Evolutionary conservation across 1,140 invertebrate genomes (phyloP), one percentile per base, ranked within the genome.

Genomic region (Scylla paramamosain): DNA sequence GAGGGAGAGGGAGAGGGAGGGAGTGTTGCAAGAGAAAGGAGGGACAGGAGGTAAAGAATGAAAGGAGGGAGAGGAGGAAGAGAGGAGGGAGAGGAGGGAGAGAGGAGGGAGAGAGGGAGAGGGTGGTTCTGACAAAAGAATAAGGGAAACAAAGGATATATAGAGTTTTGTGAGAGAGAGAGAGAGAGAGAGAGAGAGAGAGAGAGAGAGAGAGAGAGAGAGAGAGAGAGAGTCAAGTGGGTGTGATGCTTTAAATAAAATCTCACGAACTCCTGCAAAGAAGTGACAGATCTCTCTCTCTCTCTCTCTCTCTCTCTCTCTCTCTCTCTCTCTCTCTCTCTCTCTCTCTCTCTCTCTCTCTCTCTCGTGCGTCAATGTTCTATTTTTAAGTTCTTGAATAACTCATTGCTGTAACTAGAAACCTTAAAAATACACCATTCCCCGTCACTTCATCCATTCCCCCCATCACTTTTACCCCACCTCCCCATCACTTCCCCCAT

Each of bases 301-400:
- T 39, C 88, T 10, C 88, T 90, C 88, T 90, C 88, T 90, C 88
- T 90, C 88, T 48, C 14, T 32, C 83, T 86, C 83, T 86, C 14
- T 87, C n/a, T 87, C 84, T 90, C 45, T 90, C n/a, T 87, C 84
- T 87, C 84, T 87, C n/a, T 87, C 84, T 87, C 84, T 87, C n/a
- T 87, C 84, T 87, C 84, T 87, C 39, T 29, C n/a, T 29, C n/a
- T 59, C 52, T 59, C 52, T 59, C 52, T 59, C 52, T 59, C 52
- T 59, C 52, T 59, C 52, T 59, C 10, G 12, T 87, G 12, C 8
- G 12, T 87, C 32, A 28, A 16, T 45, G 6, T 25, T 0, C 20
- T n/a, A 59, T 59, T 59, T 20, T 59, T 59, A 12, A 59, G 10
- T 20, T 59, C 1, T 59, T 59, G 52, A 59, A 59, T 59, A 59